A percentile compares a stretch with the other conserved stretches of the same genome.
Conservation (phyloP, 2,113 vertebrate species). For the Dipodomys ordii region DNA sequence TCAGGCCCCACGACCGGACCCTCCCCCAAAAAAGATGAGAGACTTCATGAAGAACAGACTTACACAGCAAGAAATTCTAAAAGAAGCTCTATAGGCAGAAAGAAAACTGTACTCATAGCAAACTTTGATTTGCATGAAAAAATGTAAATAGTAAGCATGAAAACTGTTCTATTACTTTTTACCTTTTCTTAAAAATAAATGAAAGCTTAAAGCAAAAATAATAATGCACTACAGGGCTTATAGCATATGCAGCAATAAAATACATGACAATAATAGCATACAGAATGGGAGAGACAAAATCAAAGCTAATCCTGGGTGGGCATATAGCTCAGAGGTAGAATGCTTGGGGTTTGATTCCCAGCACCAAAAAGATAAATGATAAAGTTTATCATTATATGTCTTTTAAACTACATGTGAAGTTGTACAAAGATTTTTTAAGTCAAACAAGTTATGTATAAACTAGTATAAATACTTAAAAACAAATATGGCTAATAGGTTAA, state of each 20-base stretch:
- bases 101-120: not conserved
- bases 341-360: not conserved
- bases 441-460: not conserved
- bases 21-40: no score
- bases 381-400: not conserved
- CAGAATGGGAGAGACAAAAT: not conserved
- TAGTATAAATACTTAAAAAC: not conserved
- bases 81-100: not conserved
- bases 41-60: not conserved
- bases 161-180: not conserved
- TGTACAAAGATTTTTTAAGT: not conserved
- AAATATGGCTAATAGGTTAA: not conserved
- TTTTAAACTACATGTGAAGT: conserved; percentile 14
- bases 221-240: not conserved
- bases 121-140: conserved; percentile 20
- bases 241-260: conserved; percentile 7
- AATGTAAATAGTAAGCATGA: conserved; percentile 34
- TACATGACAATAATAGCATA: not conserved
- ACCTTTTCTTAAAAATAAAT: conserved; percentile 14
- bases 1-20: no score
- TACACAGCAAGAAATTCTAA: conserved; percentile 12
- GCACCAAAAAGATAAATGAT: not conserved
- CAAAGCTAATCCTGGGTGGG: not conserved
- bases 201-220: conserved; percentile 32
- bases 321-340: not conserved